A percentile compares a stretch with the other conserved stretches of the same genome.
These are phyloP conservation scores for Typhlichthys eigenmanni DNA, from an alignment of 2,797 vertebrate species.

Conservation along the genomic window DNA sequence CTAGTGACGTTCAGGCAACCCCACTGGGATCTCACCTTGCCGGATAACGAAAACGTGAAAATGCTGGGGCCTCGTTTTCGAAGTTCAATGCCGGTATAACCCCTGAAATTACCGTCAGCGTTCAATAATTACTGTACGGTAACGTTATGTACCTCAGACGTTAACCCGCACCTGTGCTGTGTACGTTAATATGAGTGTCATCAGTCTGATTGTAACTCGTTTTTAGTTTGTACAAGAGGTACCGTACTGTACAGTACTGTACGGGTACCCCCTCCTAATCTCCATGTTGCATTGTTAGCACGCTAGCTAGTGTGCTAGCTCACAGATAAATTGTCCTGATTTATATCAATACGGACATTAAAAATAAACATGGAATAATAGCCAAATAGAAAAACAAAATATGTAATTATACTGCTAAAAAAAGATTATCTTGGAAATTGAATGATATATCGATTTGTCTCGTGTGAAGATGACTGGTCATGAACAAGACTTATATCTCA, in stretches of 20 bases:
- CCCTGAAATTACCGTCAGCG: no score
- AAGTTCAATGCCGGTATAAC: background rate
- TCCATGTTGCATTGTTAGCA: constrained; percentile 71
- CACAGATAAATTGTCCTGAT: constrained; percentile 11
- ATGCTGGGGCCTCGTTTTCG: constrained; percentile 38
- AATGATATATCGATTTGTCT: constrained; percentile 15
- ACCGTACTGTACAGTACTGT: no score
- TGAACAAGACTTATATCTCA: constrained; percentile 33
- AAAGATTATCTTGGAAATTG: constrained; percentile 28
- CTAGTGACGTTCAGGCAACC: background rate
- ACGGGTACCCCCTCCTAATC: constrained; percentile 32
- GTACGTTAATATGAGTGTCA: no score
- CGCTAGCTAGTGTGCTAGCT: constrained; percentile 35
- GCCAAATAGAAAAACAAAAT: background rate
- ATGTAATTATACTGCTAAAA: constrained; percentile 12
- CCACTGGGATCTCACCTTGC: background rate
- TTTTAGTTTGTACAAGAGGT: no score
- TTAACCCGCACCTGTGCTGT: no score
- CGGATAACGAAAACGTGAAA: constrained; percentile 32
- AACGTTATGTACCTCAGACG: no score
- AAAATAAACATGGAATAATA: rapidly evolving
- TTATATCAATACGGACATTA: constrained; percentile 11
- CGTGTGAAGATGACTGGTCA: constrained; percentile 27
- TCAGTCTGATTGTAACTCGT: no score
- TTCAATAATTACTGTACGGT: background rate